phyloP scores from a whole-genome alignment of 2,113 vertebrate species.

The Sylvicapra grimmia region DNA sequence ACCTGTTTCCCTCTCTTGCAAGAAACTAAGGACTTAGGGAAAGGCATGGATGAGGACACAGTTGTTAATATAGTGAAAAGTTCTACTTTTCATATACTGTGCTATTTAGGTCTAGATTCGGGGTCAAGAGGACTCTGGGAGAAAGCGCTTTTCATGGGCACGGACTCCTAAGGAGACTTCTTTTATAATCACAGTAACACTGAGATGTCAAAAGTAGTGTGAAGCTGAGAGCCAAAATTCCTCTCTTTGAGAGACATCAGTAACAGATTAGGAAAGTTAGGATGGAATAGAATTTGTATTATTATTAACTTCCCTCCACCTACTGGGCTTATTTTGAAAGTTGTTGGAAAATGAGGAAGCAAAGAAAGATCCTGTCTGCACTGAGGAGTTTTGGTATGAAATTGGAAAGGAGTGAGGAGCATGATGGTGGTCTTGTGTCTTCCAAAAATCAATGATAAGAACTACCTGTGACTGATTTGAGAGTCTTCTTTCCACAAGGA shows the following conservation, averaged over 20 bases:
- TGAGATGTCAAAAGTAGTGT: neutral
- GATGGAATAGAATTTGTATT: neutral
- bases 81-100: neutral
- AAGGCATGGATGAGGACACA: neutral
- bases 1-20: neutral
- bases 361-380: neutral
- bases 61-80: neutral
- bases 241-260: neutral
- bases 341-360: neutral
- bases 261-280: neutral
- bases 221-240: neutral
- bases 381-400: neutral
- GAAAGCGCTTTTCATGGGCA: neutral
- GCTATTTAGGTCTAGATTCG: neutral
- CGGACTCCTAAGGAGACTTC: accelerated
- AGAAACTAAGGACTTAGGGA: neutral
- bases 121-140: too few relatives aligned
- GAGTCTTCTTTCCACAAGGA: neutral
- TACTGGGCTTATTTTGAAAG: neutral
- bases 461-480: neutral
- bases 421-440: too few relatives aligned
- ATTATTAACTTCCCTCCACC: neutral
- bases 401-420: neutral
- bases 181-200: neutral
- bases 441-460: neutral